These are phyloP conservation scores for Neomonachus schauinslandi DNA, from an alignment of 2,113 vertebrate species.

Conservation along the genomic window DNA sequence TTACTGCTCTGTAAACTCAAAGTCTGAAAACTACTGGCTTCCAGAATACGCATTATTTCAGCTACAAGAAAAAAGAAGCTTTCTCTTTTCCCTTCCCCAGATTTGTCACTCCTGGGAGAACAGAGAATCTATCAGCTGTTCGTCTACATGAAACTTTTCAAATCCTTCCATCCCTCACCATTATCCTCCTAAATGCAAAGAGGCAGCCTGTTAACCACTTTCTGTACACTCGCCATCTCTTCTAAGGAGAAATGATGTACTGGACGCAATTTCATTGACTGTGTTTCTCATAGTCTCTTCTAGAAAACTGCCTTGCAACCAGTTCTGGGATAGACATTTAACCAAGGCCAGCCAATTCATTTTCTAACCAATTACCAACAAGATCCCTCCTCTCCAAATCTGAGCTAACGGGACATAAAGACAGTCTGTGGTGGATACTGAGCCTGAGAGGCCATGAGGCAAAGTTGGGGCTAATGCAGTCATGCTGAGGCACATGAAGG, in stretches of 20 bases:
- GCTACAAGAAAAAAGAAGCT: background rate
- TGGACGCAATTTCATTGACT: background rate
- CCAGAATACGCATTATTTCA: background rate
- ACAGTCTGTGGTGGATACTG: background rate
- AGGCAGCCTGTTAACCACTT: background rate
- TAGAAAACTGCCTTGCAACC: background rate
- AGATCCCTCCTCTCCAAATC: background rate
- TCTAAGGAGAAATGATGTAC: background rate
- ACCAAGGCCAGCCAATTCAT: background rate
- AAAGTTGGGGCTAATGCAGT: background rate
- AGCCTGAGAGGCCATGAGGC: background rate
- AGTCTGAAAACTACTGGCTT: background rate
- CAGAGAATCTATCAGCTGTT: background rate
- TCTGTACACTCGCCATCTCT: background rate
- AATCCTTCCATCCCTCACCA: background rate
- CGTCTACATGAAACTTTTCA: background rate
- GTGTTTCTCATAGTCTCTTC: background rate
- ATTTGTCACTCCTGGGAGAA: background rate
- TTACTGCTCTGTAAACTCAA: background rate
- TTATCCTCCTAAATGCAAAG: background rate
- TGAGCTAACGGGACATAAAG: background rate
- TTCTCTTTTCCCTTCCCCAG: background rate
- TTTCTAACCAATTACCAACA: background rate
- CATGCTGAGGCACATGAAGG: background rate
- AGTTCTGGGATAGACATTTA: background rate